Evolutionary conservation across 2,797 vertebrate species (phyloP).

Genomic region (Acipenser ruthenus): DNA sequence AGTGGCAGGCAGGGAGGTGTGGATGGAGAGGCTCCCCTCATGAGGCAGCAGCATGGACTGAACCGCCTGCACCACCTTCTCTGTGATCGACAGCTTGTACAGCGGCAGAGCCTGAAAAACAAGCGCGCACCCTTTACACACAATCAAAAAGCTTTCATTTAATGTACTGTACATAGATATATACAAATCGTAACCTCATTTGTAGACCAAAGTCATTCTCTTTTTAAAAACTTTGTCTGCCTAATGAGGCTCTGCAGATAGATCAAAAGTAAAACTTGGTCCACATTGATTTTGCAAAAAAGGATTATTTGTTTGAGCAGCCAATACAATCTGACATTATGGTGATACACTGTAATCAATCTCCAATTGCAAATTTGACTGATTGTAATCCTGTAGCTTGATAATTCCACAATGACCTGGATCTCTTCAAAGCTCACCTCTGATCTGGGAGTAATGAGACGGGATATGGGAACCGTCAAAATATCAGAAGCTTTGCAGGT

Average conservation of each 20-base stretch:
- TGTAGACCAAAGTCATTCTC: no score
- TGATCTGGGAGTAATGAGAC: constrained; percentile 89
- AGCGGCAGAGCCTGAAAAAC: constrained; percentile 79
- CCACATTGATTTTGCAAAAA: no score
- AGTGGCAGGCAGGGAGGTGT: constrained; percentile 91
- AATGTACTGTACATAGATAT: background rate
- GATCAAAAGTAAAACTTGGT: no score
- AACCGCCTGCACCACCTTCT: constrained; percentile 97
- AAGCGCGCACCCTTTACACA: background rate
- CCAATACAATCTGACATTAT: no score
- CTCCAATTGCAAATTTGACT: no score
- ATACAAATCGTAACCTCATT: no score
- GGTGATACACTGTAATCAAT: no score
- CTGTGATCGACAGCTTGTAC: constrained; percentile 97
- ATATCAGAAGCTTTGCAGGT: constrained; percentile 88
- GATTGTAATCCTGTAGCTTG: no score
- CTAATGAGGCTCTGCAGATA: no score
- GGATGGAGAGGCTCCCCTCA: constrained; percentile 98
- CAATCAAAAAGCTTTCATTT: background rate
- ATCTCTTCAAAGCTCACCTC: constrained; percentile 66
- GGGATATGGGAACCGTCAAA: constrained; percentile 88
- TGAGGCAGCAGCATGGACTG: constrained; percentile 98
- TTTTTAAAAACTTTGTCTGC: no score
- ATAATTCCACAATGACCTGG: no score
- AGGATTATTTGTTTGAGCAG: no score